Conservation (phyloP, 2,113 vertebrate genomes). For the Protobothrops flavoviridis region DNA sequence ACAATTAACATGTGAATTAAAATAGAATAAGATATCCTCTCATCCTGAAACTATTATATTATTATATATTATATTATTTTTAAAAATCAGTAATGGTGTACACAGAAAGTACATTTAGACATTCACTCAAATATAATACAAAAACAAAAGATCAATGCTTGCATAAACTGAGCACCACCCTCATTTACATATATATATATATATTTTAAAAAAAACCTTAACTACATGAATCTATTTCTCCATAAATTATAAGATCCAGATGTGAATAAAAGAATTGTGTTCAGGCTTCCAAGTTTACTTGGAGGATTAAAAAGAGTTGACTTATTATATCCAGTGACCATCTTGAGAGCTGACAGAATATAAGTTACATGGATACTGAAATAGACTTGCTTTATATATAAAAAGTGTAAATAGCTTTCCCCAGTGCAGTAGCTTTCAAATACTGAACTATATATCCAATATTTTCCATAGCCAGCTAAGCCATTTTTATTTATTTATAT, state of each 20-base stretch:
- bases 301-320: not conserved
- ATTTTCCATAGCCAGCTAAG: not conserved
- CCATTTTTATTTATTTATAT: not conserved
- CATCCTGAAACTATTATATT: not conserved
- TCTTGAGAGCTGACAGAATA: not conserved
- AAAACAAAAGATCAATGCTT: not conserved
- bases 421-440: not conserved
- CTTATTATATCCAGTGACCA: not conserved
- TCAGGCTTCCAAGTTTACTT: not conserved
- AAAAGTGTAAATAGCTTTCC: not conserved
- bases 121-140: not conserved
- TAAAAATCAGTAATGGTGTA: not conserved
- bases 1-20: not conserved
- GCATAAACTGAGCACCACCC: not conserved
- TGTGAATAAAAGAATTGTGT: conserved; percentile 21
- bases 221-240: conserved; percentile 41
- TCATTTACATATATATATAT: not conserved
- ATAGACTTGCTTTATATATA: not conserved
- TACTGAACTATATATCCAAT: not conserved
- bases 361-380: not conserved
- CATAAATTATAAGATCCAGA: conserved; percentile 37
- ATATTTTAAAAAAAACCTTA: conserved; percentile 22
- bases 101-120: not conserved
- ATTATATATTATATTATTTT: not conserved
- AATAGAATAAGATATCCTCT: not conserved